Evolutionary conservation across 2,888 invertebrate species (phyloP).

Genomic region (Isoperla grammatica): DNA sequence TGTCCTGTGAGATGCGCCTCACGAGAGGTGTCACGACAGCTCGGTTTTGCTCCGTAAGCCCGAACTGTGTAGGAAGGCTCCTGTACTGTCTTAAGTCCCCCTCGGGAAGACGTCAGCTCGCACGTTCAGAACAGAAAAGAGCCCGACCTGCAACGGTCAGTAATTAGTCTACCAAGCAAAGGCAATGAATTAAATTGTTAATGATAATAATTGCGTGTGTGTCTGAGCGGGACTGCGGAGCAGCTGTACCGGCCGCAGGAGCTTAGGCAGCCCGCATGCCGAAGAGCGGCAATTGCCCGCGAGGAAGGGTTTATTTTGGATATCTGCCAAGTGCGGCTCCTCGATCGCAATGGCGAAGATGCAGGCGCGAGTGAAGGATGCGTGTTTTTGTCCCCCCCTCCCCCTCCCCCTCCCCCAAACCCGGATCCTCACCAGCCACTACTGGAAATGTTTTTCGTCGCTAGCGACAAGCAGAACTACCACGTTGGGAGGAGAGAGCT

Average conservation of each 20-base stretch:
- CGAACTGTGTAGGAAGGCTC: too few relatives aligned
- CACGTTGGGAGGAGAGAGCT: background rate
- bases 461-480: conserved; percentile 23
- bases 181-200: conserved; percentile 1
- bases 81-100: too few relatives aligned
- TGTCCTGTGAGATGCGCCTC: too few relatives aligned
- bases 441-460: conserved; percentile 22
- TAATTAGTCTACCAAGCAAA: background rate
- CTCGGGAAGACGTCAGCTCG: too few relatives aligned
- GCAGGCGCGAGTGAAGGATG: conserved; percentile 20
- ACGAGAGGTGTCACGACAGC: too few relatives aligned
- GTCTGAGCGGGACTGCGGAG: background rate
- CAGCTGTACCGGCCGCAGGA: background rate
- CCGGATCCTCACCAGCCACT: conserved; percentile 9
- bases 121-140: too few relatives aligned
- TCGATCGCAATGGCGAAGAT: conserved; percentile 16
- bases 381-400: conserved; percentile 18
- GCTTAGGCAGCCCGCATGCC: background rate
- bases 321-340: conserved; percentile 22
- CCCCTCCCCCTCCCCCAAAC: too few relatives aligned
- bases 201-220: conserved; percentile 1
- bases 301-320: conserved; percentile 23
- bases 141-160: too few relatives aligned
- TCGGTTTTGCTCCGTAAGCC: too few relatives aligned
- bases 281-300: background rate